phyloP scores from a whole-genome alignment of 2,888 invertebrate genomes.

The Nemurella pictetii region DNA sequence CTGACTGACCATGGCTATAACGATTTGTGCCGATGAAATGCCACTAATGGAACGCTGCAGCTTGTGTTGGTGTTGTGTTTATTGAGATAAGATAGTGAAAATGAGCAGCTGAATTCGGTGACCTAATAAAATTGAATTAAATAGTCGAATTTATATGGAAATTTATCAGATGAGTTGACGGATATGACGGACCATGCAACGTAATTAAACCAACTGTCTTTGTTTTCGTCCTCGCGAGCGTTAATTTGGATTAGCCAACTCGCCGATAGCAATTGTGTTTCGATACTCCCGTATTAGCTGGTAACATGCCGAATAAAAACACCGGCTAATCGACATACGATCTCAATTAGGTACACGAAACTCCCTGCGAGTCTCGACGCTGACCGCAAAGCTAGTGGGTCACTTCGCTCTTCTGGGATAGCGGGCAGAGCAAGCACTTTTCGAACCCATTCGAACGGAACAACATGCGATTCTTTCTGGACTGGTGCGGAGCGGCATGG shows the following conservation, averaged over 20 bases:
- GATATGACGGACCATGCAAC: no score
- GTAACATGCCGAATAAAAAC: no score
- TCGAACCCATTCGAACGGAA: neutral
- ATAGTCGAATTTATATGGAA: neutral
- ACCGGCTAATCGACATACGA: no score
- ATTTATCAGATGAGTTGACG: neutral
- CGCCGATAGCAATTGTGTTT: neutral
- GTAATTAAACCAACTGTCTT: neutral
- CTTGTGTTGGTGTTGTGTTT: neutral
- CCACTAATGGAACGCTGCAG: no score
- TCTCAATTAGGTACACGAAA: neutral
- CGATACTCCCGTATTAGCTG: neutral
- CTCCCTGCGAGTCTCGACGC: no score
- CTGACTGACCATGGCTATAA: neutral
- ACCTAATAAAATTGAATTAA: neutral
- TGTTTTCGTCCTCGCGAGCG: neutral
- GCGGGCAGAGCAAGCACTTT: neutral
- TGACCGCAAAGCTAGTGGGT: neutral
- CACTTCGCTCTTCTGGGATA: no score
- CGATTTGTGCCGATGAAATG: no score
- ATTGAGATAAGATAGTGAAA: neutral
- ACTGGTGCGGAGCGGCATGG: neutral
- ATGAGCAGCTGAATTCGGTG: neutral
- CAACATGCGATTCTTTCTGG: neutral
- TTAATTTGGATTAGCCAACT: neutral